Base-by-base conservation (phyloP, 2,797 vertebrate species). In the Protonibea diacanthus region DNA sequence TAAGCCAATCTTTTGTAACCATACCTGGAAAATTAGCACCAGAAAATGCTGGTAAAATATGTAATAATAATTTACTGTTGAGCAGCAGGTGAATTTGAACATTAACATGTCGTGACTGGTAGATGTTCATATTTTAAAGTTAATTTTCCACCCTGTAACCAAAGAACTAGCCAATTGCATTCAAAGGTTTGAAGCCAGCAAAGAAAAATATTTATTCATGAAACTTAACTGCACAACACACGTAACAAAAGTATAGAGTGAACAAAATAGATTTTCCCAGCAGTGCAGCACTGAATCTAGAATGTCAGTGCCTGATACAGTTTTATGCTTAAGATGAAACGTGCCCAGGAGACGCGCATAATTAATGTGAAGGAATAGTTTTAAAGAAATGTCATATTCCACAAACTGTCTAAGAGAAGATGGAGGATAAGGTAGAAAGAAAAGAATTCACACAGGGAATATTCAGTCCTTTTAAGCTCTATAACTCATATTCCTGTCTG, bases 171-270 rank as follows among this genome's bases (percentile, higher is more conserved):
- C 13, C 66, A 15, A 9, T 71, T 66, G n/a, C 23, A 5, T 33
- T 76, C 6, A 33, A 21, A 65, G 27, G 6, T 59, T 21, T 29
- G 14, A 49, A 82, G 21, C 7, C 65, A 61, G 47, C 38, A 80
- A 76, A 84, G 52, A 29, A 59, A 45, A 60, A 74, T 8, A 20
- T 89, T 76, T 76, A 84, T 82, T 86, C 5, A 76, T 61, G 3
- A 23, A 57, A 64, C 51, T 71, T 4, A 23, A 76, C 61, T 40
- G 10, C n/a, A 79, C 65, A 72, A 71, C 60, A 73, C 2, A 1
- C n/a, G 17, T 20, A 56, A 66, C 20, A 80, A 58, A 83, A 66
- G 17, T 47, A 47, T 2, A 42, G 25, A 10, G 13, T 18, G 66
- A 81, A 76, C 18, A 69, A 66, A 62, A 49, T 47, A 20, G 2